These are phyloP conservation scores for Chelmon rostratus DNA, from an alignment of 2,797 vertebrate species.

Conservation along the genomic window DNA sequence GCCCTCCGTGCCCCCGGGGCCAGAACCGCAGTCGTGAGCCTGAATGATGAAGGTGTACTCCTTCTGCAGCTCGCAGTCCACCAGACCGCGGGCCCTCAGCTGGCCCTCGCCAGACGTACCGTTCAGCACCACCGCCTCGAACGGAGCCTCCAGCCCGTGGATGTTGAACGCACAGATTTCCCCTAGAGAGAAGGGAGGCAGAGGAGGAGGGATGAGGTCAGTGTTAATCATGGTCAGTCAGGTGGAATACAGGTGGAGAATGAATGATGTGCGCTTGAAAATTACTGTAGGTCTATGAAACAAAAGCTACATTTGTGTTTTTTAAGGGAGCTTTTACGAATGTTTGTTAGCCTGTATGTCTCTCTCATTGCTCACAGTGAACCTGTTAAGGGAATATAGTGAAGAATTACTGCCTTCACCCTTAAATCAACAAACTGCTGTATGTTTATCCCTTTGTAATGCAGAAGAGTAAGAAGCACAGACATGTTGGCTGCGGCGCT, in stretches of 20 bases:
- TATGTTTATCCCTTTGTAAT: neutral
- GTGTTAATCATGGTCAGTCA: slow-evolving; percentile 45
- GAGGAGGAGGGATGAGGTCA: slow-evolving; percentile 1
- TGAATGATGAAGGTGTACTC: slow-evolving; percentile 98
- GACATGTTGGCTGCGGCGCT: neutral
- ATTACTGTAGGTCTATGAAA: neutral
- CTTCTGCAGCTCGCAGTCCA: slow-evolving; percentile 96
- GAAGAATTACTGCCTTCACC: neutral
- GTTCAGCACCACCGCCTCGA: slow-evolving; percentile 95
- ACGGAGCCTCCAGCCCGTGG: slow-evolving; percentile 93
- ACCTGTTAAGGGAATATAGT: neutral
- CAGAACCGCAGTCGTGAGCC: slow-evolving; percentile 94
- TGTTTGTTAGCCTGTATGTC: neutral
- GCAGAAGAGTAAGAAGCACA: neutral
- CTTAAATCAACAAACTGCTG: neutral
- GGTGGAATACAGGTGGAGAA: neutral
- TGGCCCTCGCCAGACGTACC: slow-evolving; percentile 95
- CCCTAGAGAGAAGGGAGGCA: slow-evolving; percentile 78
- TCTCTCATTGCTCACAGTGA: neutral
- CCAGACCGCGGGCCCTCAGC: slow-evolving; percentile 89
- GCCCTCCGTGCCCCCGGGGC: slow-evolving; percentile 89
- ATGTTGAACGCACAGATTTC: slow-evolving; percentile 98
- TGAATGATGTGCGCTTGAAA: neutral
- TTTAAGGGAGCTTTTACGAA: neutral
- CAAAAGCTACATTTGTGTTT: neutral